A percentile compares a stretch with the other conserved stretches of the same genome.
Evolutionary conservation across 2,797 vertebrate species (phyloP).

Genomic region (Peromyscus attwateri): DNA sequence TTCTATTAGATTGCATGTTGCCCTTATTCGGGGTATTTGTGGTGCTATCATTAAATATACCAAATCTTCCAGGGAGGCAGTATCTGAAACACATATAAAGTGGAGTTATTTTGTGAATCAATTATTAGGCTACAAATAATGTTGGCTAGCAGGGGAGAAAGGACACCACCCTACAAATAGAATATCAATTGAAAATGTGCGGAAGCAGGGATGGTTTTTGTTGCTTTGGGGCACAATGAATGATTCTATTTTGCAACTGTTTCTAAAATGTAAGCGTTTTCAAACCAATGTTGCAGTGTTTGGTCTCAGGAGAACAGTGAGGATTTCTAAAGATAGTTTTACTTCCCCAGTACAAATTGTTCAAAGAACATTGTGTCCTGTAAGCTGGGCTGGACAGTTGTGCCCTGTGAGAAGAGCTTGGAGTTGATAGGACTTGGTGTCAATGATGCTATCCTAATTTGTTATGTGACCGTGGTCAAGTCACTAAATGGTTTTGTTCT

Average conservation of each 20-base stretch:
- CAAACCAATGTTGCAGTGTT: slow-evolving; percentile 56
- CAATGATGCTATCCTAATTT: not conserved
- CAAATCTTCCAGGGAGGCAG: slow-evolving; percentile 51
- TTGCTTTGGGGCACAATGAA: slow-evolving; percentile 43
- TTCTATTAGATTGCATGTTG: slow-evolving; percentile 65
- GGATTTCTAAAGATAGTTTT: slow-evolving; percentile 70
- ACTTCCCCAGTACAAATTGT: slow-evolving; percentile 67
- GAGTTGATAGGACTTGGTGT: not conserved
- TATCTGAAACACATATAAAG: slow-evolving; percentile 66
- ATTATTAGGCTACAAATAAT: slow-evolving; percentile 68
- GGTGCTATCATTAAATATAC: slow-evolving; percentile 54
- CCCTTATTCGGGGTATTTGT: slow-evolving; percentile 48
- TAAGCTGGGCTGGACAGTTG: not conserved
- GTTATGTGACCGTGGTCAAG: slow-evolving; percentile 46
- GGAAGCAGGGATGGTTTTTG: slow-evolving; percentile 11
- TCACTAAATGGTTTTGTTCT: not conserved
- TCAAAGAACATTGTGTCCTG: slow-evolving; percentile 13
- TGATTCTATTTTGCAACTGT: slow-evolving; percentile 65
- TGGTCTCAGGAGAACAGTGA: slow-evolving; percentile 63
- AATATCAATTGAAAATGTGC: slow-evolving; percentile 58
- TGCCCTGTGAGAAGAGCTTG: not conserved
- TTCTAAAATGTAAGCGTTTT: slow-evolving; percentile 76
- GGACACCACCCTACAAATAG: slow-evolving; percentile 67
- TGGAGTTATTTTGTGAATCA: slow-evolving; percentile 52
- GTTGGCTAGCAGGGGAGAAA: slow-evolving; percentile 52